These are phyloP conservation scores for Lampropteryx suffumata DNA, from an alignment of 2,888 invertebrate species.

Conservation along the genomic window DNA sequence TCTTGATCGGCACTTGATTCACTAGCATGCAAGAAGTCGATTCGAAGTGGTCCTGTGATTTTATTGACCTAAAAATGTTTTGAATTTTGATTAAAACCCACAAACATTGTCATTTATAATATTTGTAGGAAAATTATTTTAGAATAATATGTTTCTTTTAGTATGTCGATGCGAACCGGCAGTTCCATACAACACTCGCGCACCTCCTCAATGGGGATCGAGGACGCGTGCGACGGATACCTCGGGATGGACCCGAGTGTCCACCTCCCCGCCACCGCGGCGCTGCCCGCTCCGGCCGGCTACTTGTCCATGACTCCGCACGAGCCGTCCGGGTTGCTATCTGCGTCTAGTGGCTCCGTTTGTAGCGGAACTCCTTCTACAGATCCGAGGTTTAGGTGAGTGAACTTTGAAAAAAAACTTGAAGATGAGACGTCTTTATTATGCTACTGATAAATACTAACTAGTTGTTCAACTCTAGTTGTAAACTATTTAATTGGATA, in stretches of 20 bases:
- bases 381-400: slow-evolving; percentile 78
- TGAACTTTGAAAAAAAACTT: no score
- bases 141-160: slow-evolving; percentile 18
- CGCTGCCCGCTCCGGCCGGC: slow-evolving; percentile 59
- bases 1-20: no score
- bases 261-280: background rate
- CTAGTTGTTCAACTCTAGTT: no score
- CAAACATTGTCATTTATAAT: no score
- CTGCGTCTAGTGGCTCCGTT: slow-evolving; percentile 88
- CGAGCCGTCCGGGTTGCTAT: slow-evolving; percentile 46
- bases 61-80: no score
- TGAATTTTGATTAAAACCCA: no score
- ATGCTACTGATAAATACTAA: no score
- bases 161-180: slow-evolving; percentile 47
- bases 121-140: no score
- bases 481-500: no score
- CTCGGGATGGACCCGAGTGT: slow-evolving; percentile 52
- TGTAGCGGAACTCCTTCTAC: slow-evolving; percentile 92
- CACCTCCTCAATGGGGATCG: slow-evolving; percentile 80
- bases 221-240: slow-evolving; percentile 48
- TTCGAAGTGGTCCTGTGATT: no score
- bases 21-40: no score
- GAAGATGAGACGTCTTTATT: no score
- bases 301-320: slow-evolving; percentile 87
- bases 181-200: slow-evolving; percentile 83